phyloP scores from a whole-genome alignment of 2,113 vertebrate species.

The Limnothrissa miodon region DNA sequence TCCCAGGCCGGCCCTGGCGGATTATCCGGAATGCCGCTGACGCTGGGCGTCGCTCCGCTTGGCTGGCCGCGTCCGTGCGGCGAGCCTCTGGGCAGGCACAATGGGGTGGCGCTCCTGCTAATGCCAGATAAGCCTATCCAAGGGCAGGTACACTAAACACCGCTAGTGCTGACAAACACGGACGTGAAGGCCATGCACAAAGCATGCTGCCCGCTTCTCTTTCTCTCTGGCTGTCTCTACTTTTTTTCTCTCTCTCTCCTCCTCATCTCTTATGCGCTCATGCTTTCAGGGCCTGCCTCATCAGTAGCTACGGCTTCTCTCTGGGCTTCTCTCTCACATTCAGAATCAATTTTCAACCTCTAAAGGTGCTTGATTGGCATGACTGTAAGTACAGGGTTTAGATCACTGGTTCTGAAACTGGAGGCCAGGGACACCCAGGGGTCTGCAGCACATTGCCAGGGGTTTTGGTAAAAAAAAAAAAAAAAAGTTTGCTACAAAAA shows the following conservation, averaged over 20 bases:
- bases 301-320: constrained; percentile 8
- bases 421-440: too few species aligned
- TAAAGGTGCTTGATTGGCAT: too few species aligned
- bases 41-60: not conserved
- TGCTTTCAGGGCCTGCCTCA: not conserved
- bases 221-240: not conserved
- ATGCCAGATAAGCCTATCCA: constrained; percentile 50
- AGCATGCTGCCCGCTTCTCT: constrained; percentile 15
- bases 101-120: constrained; percentile 35
- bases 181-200: constrained; percentile 43
- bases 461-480: too few species aligned
- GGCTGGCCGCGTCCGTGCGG: constrained; percentile 25
- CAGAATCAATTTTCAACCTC: too few species aligned
- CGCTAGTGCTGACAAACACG: constrained; percentile 44
- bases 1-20: constrained; percentile 13
- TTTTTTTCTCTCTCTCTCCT: not conserved
- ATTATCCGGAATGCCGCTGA: constrained; percentile 20
- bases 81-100: constrained; percentile 34
- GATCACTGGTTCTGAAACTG: too few species aligned
- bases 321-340: not conserved
- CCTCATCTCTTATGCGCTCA: not conserved
- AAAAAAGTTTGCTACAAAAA: too few species aligned
- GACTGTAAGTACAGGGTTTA: too few species aligned
- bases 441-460: too few species aligned
- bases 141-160: constrained; percentile 39